phyloP scores from a whole-genome alignment of 2,113 vertebrate genomes.

The Phainopepla nitens region DNA sequence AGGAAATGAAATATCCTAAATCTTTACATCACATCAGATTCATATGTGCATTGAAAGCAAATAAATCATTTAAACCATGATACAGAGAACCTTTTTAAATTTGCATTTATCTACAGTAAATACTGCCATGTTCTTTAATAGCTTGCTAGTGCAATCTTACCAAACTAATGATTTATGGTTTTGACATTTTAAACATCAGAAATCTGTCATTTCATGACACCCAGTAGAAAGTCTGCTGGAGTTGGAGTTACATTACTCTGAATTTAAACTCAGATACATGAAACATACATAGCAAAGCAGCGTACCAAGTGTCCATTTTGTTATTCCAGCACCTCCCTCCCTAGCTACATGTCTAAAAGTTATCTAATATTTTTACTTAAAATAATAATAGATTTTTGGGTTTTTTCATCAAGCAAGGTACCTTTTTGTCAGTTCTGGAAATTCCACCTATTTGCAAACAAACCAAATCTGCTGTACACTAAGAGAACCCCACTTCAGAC shows the following conservation, averaged over 20 bases:
- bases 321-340: not conserved
- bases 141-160: conserved; percentile 76
- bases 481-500: not conserved
- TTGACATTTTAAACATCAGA: conserved; percentile 77
- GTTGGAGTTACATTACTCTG: conserved; percentile 49
- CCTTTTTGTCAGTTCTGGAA: not conserved
- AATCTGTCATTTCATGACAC: conserved; percentile 79
- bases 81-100: conserved; percentile 74
- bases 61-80: conserved; percentile 77
- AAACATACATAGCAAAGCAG: conserved; percentile 40
- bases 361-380: not conserved
- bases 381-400: not conserved
- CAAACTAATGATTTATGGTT: conserved; percentile 79
- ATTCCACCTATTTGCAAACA: not conserved
- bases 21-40: conserved; percentile 71
- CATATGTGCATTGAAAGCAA: conserved; percentile 64
- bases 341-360: not conserved
- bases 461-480: not conserved
- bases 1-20: conserved; percentile 76
- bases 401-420: not conserved
- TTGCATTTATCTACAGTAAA: conserved; percentile 77
- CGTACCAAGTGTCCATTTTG: not conserved
- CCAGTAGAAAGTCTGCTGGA: conserved; percentile 58
- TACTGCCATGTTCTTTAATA: conserved; percentile 77
- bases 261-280: conserved; percentile 33